phyloP scores from a whole-genome alignment of 1,140 invertebrate genomes.

The Pseudoatta argentina region DNA sequence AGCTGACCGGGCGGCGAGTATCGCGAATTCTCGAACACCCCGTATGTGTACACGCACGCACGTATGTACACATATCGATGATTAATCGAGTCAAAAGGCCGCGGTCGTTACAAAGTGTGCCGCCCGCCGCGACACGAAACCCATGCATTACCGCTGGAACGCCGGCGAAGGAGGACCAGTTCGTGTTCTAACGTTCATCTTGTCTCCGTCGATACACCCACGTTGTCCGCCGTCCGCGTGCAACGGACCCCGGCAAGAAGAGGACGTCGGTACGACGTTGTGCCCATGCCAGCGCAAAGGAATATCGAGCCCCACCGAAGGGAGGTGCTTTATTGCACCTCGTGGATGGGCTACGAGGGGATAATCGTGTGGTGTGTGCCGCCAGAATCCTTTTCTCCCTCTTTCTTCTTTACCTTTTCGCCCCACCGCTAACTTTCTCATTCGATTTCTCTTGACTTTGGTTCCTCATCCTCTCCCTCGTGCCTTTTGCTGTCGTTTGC shows the following conservation, averaged over 20 bases:
- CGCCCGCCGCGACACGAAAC: conserved; percentile 85
- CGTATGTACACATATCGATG: conserved; percentile 84
- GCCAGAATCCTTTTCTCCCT: conserved; percentile 21
- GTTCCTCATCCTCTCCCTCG: conserved; percentile 11
- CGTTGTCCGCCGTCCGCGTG: conserved; percentile 59
- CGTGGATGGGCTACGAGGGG: conserved; percentile 53
- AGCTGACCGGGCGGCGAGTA: not conserved
- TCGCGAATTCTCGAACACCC: conserved; percentile 58
- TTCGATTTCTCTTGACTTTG: not conserved
- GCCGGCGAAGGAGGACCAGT: conserved; percentile 78
- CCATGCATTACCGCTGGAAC: conserved; percentile 83
- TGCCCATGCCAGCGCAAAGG: conserved; percentile 42
- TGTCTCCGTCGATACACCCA: conserved; percentile 82
- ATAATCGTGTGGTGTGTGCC: conserved; percentile 64
- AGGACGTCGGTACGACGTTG: conserved; percentile 56
- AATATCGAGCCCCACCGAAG: conserved; percentile 57
- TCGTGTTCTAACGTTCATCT: conserved; percentile 83
- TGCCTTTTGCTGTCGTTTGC: conserved; percentile 21
- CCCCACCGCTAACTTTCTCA: not conserved
- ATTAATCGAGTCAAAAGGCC: conserved; percentile 86
- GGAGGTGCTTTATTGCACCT: conserved; percentile 70
- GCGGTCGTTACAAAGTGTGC: conserved; percentile 86
- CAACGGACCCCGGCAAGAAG: not conserved
- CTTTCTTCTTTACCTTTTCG: not conserved
- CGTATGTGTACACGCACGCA: conserved; percentile 66